Evolutionary conservation across 2,888 invertebrate genomes (phyloP).

Genomic region (Caenorhabditis sp.): DNA sequence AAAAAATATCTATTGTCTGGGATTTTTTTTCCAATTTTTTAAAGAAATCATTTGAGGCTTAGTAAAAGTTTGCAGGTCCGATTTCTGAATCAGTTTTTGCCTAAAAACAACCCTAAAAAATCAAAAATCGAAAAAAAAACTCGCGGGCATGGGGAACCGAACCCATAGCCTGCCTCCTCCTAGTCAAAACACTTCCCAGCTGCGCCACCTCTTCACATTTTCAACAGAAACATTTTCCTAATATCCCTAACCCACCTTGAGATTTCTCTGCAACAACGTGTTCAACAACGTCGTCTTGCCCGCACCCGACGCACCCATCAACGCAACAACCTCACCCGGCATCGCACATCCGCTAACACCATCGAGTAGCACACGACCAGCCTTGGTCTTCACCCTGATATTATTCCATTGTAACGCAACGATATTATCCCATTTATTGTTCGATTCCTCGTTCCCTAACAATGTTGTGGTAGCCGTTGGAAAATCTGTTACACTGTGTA

Average conservation of each 20-base stretch:
- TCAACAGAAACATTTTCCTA: no score
- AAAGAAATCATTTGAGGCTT: no score
- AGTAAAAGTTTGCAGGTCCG: no score
- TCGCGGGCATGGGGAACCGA: no score
- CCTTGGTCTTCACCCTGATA: slow-evolving; percentile 47
- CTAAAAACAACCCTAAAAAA: no score
- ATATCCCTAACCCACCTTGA: slow-evolving; percentile 24
- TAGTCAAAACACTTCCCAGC: no score
- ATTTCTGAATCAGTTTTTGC: no score
- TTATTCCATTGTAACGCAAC: slow-evolving; percentile 59
- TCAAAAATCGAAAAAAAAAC: no score
- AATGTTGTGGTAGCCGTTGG: not conserved
- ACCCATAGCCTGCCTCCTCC: no score
- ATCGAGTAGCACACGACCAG: slow-evolving; percentile 56
- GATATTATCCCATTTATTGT: not conserved
- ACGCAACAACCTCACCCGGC: slow-evolving; percentile 67
- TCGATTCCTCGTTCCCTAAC: not conserved
- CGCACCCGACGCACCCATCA: slow-evolving; percentile 77
- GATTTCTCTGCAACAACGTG: slow-evolving; percentile 76
- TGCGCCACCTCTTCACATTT: no score
- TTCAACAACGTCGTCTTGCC: slow-evolving; percentile 94
- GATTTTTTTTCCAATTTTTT: no score
- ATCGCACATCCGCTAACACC: slow-evolving; percentile 57
- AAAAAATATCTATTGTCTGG: no score
- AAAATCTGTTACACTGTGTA: not conserved